phyloP scores from a whole-genome alignment of 2,113 vertebrate species.

The Capreolus pygargus region DNA sequence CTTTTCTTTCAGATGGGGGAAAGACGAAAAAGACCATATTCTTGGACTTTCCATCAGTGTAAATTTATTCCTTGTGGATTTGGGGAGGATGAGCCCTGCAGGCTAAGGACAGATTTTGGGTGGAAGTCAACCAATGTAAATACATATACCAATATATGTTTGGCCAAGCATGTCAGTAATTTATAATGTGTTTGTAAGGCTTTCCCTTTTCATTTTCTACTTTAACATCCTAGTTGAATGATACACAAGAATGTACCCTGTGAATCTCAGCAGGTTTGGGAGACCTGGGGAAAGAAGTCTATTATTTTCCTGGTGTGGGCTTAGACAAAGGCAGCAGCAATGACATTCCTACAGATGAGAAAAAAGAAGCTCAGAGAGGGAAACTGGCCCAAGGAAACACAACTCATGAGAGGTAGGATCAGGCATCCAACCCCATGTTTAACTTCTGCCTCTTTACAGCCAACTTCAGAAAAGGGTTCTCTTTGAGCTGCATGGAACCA shows the following conservation, averaged over 20 bases:
- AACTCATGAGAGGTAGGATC: not conserved
- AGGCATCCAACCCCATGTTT: not conserved
- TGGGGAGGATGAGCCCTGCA: not conserved
- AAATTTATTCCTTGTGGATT: not conserved
- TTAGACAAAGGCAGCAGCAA: not conserved
- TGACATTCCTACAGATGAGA: conserved; percentile 10
- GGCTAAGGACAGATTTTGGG: not conserved
- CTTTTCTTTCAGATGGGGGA: not conserved
- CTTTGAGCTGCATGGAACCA: not conserved
- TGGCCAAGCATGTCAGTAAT: conserved; percentile 24
- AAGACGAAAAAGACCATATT: not conserved
- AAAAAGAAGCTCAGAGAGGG: not conserved
- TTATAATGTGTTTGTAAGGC: conserved; percentile 29
- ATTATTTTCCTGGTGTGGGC: not conserved
- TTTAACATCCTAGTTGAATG: not conserved
- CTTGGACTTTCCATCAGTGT: not conserved
- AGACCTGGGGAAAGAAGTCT: not conserved
- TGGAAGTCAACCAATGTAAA: conserved; percentile 1
- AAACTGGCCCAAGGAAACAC: not conserved
- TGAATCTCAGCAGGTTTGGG: not conserved
- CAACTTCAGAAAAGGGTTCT: not conserved
- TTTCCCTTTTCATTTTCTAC: not conserved
- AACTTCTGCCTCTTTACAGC: not conserved
- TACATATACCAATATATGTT: not conserved
- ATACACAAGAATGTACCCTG: not conserved